A percentile compares a stretch with the other conserved stretches of the same genome.
Evolutionary conservation across 2,888 invertebrate species (phyloP).

Genomic region (Drosophila imparisetae): DNA sequence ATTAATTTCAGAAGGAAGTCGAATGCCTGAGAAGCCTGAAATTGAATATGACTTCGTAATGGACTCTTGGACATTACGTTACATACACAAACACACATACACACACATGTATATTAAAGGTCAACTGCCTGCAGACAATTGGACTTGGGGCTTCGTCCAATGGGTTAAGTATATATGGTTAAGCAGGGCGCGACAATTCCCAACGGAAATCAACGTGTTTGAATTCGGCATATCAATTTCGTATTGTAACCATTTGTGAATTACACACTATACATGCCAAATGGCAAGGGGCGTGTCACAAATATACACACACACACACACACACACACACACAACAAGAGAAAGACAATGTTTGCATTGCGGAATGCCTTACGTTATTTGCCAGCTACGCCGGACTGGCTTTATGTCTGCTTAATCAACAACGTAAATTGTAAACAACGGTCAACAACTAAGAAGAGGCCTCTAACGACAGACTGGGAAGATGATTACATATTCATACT

Average conservation of each 20-base stretch:
- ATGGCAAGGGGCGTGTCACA: constrained; percentile 31
- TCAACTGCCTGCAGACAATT: constrained; percentile 61
- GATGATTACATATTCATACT: constrained; percentile 8
- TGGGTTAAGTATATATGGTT: constrained; percentile 55
- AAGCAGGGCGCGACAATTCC: constrained; percentile 61
- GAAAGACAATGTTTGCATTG: constrained; percentile 47
- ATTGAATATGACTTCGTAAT: constrained; percentile 70
- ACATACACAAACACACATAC: not conserved
- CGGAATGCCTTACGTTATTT: constrained; percentile 55
- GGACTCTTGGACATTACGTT: constrained; percentile 44
- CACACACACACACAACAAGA: not conserved
- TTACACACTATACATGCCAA: constrained; percentile 23
- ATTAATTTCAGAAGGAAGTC: constrained; percentile 75
- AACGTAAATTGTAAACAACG: constrained; percentile 71
- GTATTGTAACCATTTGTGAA: constrained; percentile 38
- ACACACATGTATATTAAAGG: constrained; percentile 32
- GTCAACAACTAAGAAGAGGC: constrained; percentile 52
- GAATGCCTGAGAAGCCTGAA: constrained; percentile 66
- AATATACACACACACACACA: constrained; percentile 1
- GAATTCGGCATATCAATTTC: constrained; percentile 78
- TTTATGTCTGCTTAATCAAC: constrained; percentile 75
- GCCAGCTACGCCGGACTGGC: constrained; percentile 53
- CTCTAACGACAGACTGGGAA: constrained; percentile 2
- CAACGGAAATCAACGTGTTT: constrained; percentile 79
- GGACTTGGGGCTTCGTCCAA: constrained; percentile 39